phyloP scores from a whole-genome alignment of 2,113 vertebrate species.

The Pardalotus punctatus region DNA sequence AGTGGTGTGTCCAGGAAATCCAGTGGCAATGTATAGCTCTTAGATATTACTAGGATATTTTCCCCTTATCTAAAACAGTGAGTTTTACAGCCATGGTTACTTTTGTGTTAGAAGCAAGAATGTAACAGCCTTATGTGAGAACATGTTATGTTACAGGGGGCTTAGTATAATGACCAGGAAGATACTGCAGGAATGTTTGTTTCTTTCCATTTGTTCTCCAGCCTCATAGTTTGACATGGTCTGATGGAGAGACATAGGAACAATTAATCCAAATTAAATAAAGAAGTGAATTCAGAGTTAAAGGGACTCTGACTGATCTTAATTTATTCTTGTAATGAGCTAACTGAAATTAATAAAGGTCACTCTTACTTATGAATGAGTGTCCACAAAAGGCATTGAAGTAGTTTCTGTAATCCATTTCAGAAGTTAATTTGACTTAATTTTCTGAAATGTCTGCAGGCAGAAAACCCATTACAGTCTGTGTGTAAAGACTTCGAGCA shows the following conservation, averaged over 20 bases:
- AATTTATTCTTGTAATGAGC: conserved; percentile 20
- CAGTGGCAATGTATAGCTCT: neutral
- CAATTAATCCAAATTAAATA: neutral
- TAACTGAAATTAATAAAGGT: neutral
- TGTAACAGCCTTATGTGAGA: neutral
- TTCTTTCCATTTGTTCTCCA: neutral
- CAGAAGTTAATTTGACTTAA: conserved; percentile 24
- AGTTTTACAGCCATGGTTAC: neutral
- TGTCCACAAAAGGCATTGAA: neutral
- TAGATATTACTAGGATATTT: neutral
- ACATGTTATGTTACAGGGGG: neutral
- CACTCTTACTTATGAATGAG: neutral
- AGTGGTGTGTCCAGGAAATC: neutral
- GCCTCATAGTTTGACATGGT: neutral
- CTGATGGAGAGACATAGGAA: neutral
- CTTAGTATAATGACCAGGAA: neutral
- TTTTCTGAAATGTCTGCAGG: conserved; percentile 26
- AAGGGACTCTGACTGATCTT: neutral
- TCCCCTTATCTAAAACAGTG: neutral
- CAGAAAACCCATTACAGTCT: neutral
- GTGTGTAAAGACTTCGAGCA: neutral
- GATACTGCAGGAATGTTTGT: neutral
- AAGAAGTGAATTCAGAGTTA: neutral
- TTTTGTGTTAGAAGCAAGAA: neutral
- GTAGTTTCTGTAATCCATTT: conserved; percentile 1